These are phyloP conservation scores for Drosophila melanogaster DNA, from an alignment of 1,140 invertebrate species.

Conservation along the genomic window Release_6_plus_ISO1_MT NT_033779.5:15121501-15122000, in stretches of 20 bases:
- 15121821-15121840: not conserved
- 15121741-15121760: conserved; percentile 48
- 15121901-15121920: conserved; percentile 81
- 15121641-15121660: conserved; percentile 3
- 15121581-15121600: conserved; percentile 14
- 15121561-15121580: conserved; percentile 32
- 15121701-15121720: conserved; percentile 36
- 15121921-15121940: conserved; percentile 81
- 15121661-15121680: conserved; percentile 72
- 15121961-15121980: conserved; percentile 63
- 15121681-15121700: conserved; percentile 78
- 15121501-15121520: not conserved
- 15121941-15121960: conserved; percentile 77
- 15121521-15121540: not conserved
- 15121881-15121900: conserved; percentile 48
- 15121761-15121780: conserved; percentile 82
- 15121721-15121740: conserved; percentile 2
- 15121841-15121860: conserved; percentile 1
- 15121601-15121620: conserved; percentile 66
- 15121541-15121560: conserved; percentile 3
- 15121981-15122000: conserved; percentile 10
- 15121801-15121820: conserved; percentile 61
- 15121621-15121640: conserved; percentile 16
- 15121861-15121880: conserved; percentile 17
- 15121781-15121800: conserved; percentile 83